A percentile compares a stretch with the other conserved stretches of the same genome.
Evolutionary conservation across 2,888 invertebrate genomes (phyloP).

Genomic region (Notodonta ziczac): DNA sequence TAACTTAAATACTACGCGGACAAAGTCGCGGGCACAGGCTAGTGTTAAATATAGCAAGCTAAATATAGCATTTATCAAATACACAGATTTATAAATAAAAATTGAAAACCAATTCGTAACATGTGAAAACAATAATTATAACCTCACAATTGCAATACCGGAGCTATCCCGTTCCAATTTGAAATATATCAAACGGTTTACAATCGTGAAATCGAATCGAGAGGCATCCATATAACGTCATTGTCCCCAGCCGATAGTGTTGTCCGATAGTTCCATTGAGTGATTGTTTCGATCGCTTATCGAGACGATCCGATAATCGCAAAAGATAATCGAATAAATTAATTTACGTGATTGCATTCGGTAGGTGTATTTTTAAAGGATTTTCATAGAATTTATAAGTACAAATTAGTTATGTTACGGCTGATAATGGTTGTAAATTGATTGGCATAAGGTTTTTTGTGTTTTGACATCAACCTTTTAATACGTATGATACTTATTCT

Average conservation of each 20-base stretch:
- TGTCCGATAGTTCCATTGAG: neutral
- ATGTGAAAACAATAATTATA: neutral
- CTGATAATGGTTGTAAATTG: too few relatives aligned
- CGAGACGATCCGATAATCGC: constrained; percentile 15
- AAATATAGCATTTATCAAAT: too few relatives aligned
- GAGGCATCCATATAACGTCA: constrained; percentile 45
- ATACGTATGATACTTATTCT: too few relatives aligned
- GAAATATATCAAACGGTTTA: constrained; percentile 31
- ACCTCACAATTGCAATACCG: constrained; percentile 1
- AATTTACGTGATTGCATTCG: neutral
- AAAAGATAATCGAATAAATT: constrained; percentile 3
- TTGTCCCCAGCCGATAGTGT: constrained; percentile 23
- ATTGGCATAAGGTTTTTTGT: too few relatives aligned
- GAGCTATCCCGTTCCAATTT: constrained; percentile 26
- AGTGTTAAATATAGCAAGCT: too few relatives aligned
- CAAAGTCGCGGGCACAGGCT: too few relatives aligned
- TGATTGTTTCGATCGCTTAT: constrained; percentile 11
- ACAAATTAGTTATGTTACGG: too few relatives aligned
- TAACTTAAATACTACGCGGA: too few relatives aligned
- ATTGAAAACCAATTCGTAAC: constrained; percentile 3
- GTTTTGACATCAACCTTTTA: too few relatives aligned
- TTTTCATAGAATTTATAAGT: too few relatives aligned
- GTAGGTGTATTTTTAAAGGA: neutral
- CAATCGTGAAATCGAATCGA: constrained; percentile 46
- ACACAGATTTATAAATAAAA: too few relatives aligned